These are phyloP conservation scores for Rutilus rutilus DNA, from an alignment of 2,113 vertebrate species.

Conservation along the genomic window DNA sequence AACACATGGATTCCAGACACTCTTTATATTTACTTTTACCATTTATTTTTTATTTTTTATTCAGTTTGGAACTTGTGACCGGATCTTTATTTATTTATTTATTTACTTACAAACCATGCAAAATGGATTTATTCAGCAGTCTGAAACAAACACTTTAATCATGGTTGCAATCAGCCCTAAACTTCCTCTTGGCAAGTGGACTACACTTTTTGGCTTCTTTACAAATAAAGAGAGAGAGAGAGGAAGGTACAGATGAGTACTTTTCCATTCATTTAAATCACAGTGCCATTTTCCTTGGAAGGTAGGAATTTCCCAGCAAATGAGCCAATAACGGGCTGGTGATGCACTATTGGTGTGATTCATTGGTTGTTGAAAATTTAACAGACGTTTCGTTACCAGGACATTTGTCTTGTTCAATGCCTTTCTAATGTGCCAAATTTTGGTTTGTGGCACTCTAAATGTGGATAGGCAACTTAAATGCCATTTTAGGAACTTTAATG, in stretches of 20 bases:
- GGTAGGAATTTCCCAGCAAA: conserved; percentile 69
- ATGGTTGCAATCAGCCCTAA: conserved; percentile 44
- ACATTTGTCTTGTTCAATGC: conserved; percentile 68
- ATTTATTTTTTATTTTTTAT: not conserved
- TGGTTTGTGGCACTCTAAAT: not conserved
- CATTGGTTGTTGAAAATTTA: conserved; percentile 71
- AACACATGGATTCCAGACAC: conserved; percentile 6
- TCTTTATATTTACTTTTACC: not conserved
- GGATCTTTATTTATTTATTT: not conserved
- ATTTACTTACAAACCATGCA: not conserved
- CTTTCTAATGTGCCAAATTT: conserved; percentile 53
- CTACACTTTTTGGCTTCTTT: conserved; percentile 45
- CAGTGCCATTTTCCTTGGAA: conserved; percentile 59
- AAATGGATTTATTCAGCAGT: conserved; percentile 21
- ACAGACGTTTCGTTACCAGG: conserved; percentile 70
- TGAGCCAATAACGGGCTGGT: conserved; percentile 63
- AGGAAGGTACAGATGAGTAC: conserved; percentile 55
- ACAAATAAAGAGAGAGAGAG: conserved; percentile 38
- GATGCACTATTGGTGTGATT: conserved; percentile 68
- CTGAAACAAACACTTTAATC: conserved; percentile 44
- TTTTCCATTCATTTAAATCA: conserved; percentile 66
- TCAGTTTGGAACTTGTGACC: conserved; percentile 14
- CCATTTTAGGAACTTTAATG: not conserved
- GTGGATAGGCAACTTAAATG: not conserved
- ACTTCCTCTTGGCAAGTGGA: conserved; percentile 43